These are phyloP conservation scores for Mirza zaza DNA, from an alignment of 2,113 vertebrate genomes.

Conservation along the genomic window DNA sequence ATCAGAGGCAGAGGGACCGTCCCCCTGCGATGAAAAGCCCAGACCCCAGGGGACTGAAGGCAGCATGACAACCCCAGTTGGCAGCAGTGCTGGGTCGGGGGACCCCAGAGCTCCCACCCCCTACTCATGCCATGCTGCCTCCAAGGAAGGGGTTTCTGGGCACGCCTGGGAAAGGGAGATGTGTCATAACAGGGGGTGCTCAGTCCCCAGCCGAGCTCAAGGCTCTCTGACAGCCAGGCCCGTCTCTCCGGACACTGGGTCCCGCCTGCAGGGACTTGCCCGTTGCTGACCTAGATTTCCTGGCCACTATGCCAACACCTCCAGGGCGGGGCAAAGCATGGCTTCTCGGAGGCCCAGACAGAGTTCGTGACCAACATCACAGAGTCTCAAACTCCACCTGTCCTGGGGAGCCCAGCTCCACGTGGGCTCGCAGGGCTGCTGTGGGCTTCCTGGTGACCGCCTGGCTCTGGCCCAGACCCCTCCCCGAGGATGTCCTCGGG, in stretches of 20 bases:
- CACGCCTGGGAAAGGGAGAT: neutral
- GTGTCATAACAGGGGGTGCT: neutral
- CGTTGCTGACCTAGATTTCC: constrained; percentile 63
- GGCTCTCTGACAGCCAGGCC: neutral
- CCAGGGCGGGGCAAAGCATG: constrained; percentile 24
- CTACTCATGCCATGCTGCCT: neutral
- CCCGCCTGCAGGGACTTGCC: constrained; percentile 50
- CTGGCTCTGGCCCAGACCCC: neutral
- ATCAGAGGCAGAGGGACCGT: neutral
- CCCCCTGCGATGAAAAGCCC: neutral
- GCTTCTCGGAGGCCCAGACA: neutral
- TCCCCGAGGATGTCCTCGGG: neutral
- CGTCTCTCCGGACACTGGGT: neutral
- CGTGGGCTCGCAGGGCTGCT: neutral
- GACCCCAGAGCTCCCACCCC: rapidly evolving
- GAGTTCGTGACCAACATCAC: neutral
- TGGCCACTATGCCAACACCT: constrained; percentile 15
- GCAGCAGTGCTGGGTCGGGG: neutral
- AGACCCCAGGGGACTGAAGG: neutral
- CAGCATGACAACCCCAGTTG: neutral
- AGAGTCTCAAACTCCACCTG: neutral
- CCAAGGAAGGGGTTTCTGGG: constrained; percentile 46
- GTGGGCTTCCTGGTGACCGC: neutral
- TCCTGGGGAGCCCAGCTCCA: neutral
- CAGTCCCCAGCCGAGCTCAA: neutral